Base-by-base conservation (phyloP, 2,113 vertebrate genomes). In the Cebidichthys violaceus region DNA sequence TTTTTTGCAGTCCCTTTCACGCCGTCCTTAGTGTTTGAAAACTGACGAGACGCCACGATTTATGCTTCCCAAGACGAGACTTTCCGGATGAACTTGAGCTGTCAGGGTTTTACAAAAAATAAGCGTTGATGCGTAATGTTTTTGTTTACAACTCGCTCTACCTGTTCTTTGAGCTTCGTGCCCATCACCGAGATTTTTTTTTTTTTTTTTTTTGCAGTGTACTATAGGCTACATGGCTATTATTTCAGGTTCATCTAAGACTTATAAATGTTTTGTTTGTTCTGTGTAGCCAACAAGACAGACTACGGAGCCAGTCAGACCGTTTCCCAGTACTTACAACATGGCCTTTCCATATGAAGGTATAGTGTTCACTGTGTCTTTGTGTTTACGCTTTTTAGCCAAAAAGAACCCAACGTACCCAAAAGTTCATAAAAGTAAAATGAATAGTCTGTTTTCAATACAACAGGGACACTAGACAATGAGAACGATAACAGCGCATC, bases 311-410 rank as follows among this genome's bases (percentile, higher is more conserved):
- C 73, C 65, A 35, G 22, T 41, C 55, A 73, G 74, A 66, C 22
- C 10, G 1, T 77, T 65, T 67, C 31, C 84, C 70, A 69, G 61
- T 14, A n/a, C 39, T 31, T 52, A 57, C 14, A 9, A 54, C 35
- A 29, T 41, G 47, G 50, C 47, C 31, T 83, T 75, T 82, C 57
- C 62, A 54, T 55, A 85, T 55, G 76, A 88, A 90, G 90, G 93
- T 93, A 90, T 20, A n/a, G 39, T 78, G 2, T 69, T 54, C 61
- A 45, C 47, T 61, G 17, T 37, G 15, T 39, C 4, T 55, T 22
- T 72, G 9, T 71, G 15, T 70, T 37, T 43, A 4, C 31, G 5
- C 4, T 59, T 59, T 59, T 59, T 71, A 6, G 55, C 22, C 14
- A 1, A 75, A 41, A 75, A 39, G 0, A 55, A 22, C 13, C 20